Evolutionary conservation across 2,797 vertebrate genomes (phyloP).

Genomic region (Helostoma temminkii): DNA sequence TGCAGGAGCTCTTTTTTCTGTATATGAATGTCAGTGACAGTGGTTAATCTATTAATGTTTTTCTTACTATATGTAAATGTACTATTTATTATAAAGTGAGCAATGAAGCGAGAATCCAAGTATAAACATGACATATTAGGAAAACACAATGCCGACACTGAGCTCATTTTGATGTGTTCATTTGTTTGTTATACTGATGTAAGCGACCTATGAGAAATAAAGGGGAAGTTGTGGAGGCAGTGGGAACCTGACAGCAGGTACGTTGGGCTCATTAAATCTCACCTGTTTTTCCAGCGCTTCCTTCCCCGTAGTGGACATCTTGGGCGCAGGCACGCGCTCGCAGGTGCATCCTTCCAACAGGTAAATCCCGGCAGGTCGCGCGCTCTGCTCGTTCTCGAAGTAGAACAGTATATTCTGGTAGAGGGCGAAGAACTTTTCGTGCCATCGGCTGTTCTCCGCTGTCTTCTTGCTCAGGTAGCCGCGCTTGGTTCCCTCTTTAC

Average conservation of each 20-base stretch:
- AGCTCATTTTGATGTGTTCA: background rate
- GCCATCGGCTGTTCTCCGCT: slow-evolving; percentile 94
- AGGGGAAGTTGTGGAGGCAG: background rate
- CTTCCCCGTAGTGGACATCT: slow-evolving; percentile 86
- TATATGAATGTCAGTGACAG: background rate
- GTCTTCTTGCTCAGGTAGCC: slow-evolving; percentile 93
- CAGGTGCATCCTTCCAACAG: slow-evolving; percentile 95
- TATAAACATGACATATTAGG: background rate
- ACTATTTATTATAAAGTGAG: background rate
- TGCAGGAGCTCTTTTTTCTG: slow-evolving; percentile 13
- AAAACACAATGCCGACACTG: background rate
- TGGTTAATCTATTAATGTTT: no score
- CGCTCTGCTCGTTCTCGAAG: slow-evolving; percentile 95
- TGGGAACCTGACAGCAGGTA: background rate
- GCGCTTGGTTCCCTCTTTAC: slow-evolving; percentile 91
- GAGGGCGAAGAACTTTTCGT: slow-evolving; percentile 93
- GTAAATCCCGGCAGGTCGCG: slow-evolving; percentile 92
- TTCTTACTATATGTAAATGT: no score
- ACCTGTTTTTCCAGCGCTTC: slow-evolving; percentile 88
- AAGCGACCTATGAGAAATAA: background rate
- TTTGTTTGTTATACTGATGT: background rate
- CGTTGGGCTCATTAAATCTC: slow-evolving; percentile 15
- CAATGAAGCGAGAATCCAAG: background rate
- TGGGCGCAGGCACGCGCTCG: slow-evolving; percentile 90
- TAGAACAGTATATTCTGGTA: slow-evolving; percentile 96